Conservation (phyloP, 2,113 vertebrate species). For the Cepphus grylle region DNA sequence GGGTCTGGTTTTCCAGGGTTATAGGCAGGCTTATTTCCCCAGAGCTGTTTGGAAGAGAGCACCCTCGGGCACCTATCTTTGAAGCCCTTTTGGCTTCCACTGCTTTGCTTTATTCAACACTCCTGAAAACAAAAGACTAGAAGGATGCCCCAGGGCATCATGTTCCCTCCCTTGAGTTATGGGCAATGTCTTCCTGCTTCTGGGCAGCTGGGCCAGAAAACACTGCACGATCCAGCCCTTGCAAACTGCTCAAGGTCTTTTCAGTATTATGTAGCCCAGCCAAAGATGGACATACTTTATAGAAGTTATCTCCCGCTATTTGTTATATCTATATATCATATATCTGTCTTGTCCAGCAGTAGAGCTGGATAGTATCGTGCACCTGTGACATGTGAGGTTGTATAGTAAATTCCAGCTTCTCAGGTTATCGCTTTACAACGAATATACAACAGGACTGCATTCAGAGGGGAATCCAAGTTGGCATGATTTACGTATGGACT, state of each 20-base stretch:
- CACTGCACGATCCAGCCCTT: background rate
- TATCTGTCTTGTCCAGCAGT: background rate
- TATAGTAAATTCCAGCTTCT: background rate
- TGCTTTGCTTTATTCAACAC: background rate
- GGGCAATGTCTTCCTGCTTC: background rate
- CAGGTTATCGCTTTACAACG: background rate
- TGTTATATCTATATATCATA: rapidly evolving
- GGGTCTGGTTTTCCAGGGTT: background rate
- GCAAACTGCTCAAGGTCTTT: background rate
- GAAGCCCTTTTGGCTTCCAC: background rate
- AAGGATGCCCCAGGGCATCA: background rate
- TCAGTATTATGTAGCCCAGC: background rate
- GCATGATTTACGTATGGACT: background rate
- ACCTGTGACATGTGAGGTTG: background rate
- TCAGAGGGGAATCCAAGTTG: background rate
- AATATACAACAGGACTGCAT: background rate
- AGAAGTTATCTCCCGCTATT: background rate
- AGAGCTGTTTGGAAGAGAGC: background rate
- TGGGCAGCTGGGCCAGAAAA: background rate
- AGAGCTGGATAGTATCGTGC: background rate
- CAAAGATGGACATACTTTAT: background rate
- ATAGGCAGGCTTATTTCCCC: constrained; percentile 19
- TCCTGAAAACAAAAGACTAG: background rate
- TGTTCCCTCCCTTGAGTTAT: background rate
- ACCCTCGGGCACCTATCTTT: background rate